Evolutionary conservation across 2,113 vertebrate species (phyloP).

Genomic region (Pithys albifrons): DNA sequence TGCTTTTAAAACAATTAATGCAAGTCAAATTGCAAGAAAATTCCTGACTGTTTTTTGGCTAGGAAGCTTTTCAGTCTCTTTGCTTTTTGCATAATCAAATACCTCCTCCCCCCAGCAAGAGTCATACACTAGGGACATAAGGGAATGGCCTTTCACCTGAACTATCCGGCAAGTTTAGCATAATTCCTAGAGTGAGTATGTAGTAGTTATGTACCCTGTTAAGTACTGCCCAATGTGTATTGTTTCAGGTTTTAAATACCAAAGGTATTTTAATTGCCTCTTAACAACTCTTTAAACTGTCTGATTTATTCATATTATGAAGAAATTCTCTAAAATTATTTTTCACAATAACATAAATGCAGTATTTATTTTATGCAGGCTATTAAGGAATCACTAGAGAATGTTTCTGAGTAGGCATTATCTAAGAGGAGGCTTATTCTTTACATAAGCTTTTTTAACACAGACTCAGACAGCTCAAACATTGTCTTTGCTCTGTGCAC

Average conservation of each 20-base stretch:
- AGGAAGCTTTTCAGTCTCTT: not conserved
- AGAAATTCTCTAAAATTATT: not conserved
- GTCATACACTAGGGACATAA: not conserved
- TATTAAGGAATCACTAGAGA: not conserved
- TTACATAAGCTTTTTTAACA: not conserved
- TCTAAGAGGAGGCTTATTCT: not conserved
- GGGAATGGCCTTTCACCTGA: not conserved
- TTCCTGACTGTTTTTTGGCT: not conserved
- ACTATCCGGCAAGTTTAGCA: not conserved
- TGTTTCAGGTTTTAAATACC: not conserved
- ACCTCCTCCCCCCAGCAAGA: not conserved
- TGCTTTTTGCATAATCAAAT: not conserved
- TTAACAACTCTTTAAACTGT: conserved; percentile 15
- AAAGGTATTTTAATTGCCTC: conserved; percentile 11
- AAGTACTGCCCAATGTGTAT: not conserved
- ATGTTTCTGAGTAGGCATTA: not conserved
- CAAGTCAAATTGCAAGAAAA: not conserved
- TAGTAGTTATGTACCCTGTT: not conserved
- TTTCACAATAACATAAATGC: not conserved
- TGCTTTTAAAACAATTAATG: not conserved
- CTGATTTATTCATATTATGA: not conserved
- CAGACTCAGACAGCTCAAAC: not conserved
- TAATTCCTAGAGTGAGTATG: not conserved
- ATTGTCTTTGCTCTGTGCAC: not conserved
- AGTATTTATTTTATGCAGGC: not conserved